phyloP scores from a whole-genome alignment of 2,113 vertebrate species.

The Panurus biarmicus region DNA sequence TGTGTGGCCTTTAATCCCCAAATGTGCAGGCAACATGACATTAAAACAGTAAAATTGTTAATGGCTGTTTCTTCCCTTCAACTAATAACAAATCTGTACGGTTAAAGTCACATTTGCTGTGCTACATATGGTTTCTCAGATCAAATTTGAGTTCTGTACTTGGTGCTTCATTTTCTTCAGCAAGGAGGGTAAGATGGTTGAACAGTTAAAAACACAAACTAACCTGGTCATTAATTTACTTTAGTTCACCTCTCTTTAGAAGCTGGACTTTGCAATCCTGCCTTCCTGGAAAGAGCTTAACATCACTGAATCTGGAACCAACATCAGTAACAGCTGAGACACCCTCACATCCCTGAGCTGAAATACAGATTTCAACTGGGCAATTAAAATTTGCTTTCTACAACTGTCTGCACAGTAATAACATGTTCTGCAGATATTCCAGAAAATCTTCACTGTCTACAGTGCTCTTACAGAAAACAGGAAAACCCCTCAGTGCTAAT shows the following conservation, averaged over 20 bases:
- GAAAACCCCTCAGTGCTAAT: fast-evolving
- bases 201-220: not conserved
- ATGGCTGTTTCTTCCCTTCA: not conserved
- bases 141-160: not conserved
- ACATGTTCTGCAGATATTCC: not conserved
- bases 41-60: not conserved
- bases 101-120: not conserved
- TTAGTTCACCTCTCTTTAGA: not conserved
- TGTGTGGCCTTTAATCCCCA: not conserved
- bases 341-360: not conserved
- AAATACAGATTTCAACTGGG: not conserved
- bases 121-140: not conserved
- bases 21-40: not conserved
- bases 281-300: not conserved
- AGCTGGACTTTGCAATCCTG: not conserved
- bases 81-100: not conserved
- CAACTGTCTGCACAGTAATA: not conserved
- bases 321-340: not conserved
- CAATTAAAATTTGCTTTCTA: not conserved
- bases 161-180: not conserved
- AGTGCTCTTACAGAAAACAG: not conserved
- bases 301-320: not conserved
- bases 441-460: not conserved
- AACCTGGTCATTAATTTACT: not conserved
- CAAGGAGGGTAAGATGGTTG: not conserved